Percentiles rank a stretch among this genome's conserved stretches.
These are phyloP conservation scores for Phainopepla nitens DNA, from an alignment of 2,113 vertebrate species.

Conservation along the genomic window DNA sequence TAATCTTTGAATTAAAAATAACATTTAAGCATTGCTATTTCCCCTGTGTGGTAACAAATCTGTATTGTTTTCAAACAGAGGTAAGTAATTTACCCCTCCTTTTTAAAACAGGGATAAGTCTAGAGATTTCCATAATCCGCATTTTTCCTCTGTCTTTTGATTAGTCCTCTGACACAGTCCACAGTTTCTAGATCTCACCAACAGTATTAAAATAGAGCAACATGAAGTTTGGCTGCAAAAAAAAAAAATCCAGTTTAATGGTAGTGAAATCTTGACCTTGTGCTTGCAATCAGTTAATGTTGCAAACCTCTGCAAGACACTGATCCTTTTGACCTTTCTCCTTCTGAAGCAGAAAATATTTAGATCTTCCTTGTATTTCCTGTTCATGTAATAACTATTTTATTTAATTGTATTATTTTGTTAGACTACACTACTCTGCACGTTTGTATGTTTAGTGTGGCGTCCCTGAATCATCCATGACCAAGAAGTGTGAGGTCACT, in stretches of 20 bases:
- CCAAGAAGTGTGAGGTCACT: neutral
- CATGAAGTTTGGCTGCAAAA: neutral
- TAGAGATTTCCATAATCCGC: neutral
- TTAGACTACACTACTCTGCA: neutral
- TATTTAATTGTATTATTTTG: neutral
- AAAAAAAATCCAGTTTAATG: neutral
- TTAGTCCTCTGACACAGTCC: neutral
- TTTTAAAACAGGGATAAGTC: neutral
- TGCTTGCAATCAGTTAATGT: neutral
- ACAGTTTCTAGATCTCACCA: neutral
- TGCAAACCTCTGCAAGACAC: neutral
- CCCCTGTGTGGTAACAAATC: neutral
- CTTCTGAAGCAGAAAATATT: neutral
- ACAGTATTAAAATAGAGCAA: neutral
- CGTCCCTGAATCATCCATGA: neutral
- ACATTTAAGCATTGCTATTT: neutral
- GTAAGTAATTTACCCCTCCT: neutral
- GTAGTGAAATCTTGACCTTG: neutral
- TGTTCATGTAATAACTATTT: neutral
- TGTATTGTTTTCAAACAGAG: neutral
- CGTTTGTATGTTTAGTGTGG: neutral
- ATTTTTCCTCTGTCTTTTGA: accelerated
- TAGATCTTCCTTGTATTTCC: neutral
- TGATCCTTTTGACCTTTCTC: neutral
- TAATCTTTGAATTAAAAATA: neutral